Base-by-base conservation (phyloP, 2,888 invertebrate species). In the Tetheella fluctuosa region DNA sequence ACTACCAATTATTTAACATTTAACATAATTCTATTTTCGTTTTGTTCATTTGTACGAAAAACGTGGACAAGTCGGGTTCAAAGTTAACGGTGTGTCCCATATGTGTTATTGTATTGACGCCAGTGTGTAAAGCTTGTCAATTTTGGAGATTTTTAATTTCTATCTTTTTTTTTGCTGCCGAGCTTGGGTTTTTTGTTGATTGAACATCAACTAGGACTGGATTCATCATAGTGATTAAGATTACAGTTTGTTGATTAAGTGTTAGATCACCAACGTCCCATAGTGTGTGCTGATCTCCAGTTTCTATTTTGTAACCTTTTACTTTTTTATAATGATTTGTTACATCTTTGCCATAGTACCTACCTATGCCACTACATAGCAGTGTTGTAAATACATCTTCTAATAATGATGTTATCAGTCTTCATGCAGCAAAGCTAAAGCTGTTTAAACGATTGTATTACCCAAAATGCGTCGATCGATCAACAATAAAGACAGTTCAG, bases 211-310 rank as follows among this genome's bases (percentile, higher is more conserved):
- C 76, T 77, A 70, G 74, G 68, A 67, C 66, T 64, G 68, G 65
- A 73, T 74, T 80, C 77, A 81, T 80, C 76, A 81, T 88, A 88
- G 88, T 85, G 79, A 79, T 84, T 91, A 91, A 91, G 91, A 85
- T 90, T 91, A 91, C 89, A 90, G 89, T 91, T 85, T 85, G 88
- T 83, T 86, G 84, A 83, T 74, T 81, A 89, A 88, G 90, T 91
- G 89, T 82, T 84, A 86, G 89, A 90, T 91, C 89, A 86, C 84
- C 86, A 76, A 75, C 74, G 74, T 74, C 71, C 68, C 72, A 72
- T 71, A 70, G 69, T 76, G 75, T 76, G 75, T 70, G 67, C 72
- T 68, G 67, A 74, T 70, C 64, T 66, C 68, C 74, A 74, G 71
- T 68, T 67, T 65, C 68, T 70, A 66, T 79, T 78, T 77, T 81